Conservation (phyloP, 2,797 vertebrate species). For the Myripristis murdjan region DNA sequence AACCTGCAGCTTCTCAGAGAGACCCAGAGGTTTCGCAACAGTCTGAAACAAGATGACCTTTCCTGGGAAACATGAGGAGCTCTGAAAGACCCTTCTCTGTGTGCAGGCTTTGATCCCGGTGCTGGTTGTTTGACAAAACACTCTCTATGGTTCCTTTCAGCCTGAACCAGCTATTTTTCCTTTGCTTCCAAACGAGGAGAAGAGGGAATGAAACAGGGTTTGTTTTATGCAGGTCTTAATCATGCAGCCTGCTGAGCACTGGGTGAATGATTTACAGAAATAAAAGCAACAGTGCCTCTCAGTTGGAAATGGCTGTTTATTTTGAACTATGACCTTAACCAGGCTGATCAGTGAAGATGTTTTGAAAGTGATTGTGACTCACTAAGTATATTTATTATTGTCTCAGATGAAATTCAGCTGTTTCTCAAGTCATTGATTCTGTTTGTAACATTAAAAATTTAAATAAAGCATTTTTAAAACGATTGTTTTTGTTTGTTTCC, state of each 20-base stretch:
- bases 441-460: slow-evolving; percentile 42
- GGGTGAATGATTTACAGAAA: slow-evolving; percentile 17
- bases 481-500: slow-evolving; percentile 6
- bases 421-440: slow-evolving; percentile 18
- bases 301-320: slow-evolving; percentile 5
- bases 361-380: slow-evolving; percentile 2
- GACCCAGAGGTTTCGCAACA: slow-evolving; percentile 87
- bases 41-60: slow-evolving; percentile 87
- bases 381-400: neutral
- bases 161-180: neutral
- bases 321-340: slow-evolving; percentile 8
- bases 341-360: slow-evolving; percentile 9
- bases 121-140: slow-evolving; percentile 33
- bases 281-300: slow-evolving; percentile 11
- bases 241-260: neutral
- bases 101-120: slow-evolving; percentile 28
- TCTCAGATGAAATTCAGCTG: slow-evolving; percentile 10
- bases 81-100: slow-evolving; percentile 16
- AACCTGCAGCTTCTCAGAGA: slow-evolving; percentile 86
- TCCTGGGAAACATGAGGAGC: slow-evolving; percentile 87
- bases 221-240: slow-evolving; percentile 7
- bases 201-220: slow-evolving; percentile 19
- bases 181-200: slow-evolving; percentile 13
- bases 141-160: neutral
- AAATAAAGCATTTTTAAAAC: slow-evolving; percentile 59